Evolutionary conservation across 1,140 invertebrate genomes (phyloP).

Genomic region (Radopholus similis): DNA sequence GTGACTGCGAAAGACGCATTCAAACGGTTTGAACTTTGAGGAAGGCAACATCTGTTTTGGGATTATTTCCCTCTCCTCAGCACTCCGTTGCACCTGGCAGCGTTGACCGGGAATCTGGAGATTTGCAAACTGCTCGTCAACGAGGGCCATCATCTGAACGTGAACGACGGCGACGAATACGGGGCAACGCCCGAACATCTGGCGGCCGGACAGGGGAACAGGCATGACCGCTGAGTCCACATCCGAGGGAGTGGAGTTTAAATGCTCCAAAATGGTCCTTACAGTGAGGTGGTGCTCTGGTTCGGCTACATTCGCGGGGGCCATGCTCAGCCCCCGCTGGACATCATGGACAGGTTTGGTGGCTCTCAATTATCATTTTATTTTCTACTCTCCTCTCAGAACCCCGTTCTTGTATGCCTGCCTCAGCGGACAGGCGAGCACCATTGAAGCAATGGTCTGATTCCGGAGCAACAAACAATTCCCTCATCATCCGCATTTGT

Average conservation of each 20-base stretch:
- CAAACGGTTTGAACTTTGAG: not conserved
- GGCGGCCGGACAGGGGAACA: constrained; percentile 30
- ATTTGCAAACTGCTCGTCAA: constrained; percentile 41
- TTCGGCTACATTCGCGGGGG: constrained; percentile 25
- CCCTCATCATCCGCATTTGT: not conserved
- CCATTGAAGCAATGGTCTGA: constrained; percentile 30
- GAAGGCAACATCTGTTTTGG: not conserved
- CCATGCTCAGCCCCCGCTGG: constrained; percentile 11
- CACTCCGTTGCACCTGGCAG: constrained; percentile 41
- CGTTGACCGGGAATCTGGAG: constrained; percentile 21
- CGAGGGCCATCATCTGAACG: constrained; percentile 13
- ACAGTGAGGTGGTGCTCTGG: constrained; percentile 16
- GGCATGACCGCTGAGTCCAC: not conserved
- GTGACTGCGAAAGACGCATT: not conserved
- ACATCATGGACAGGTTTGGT: constrained; percentile 21
- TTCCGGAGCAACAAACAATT: not conserved
- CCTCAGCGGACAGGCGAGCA: constrained; percentile 36
- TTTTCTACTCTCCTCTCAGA: constrained; percentile 19
- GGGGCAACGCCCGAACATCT: constrained; percentile 42
- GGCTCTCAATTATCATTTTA: not conserved
- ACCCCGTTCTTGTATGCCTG: constrained; percentile 46
- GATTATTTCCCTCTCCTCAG: not conserved
- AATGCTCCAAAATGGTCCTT: not conserved
- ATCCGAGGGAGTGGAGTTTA: not conserved
- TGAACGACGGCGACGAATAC: constrained; percentile 27